phyloP scores from a whole-genome alignment of 2,113 vertebrate genomes.

The Aptenodytes patagonicus region DNA sequence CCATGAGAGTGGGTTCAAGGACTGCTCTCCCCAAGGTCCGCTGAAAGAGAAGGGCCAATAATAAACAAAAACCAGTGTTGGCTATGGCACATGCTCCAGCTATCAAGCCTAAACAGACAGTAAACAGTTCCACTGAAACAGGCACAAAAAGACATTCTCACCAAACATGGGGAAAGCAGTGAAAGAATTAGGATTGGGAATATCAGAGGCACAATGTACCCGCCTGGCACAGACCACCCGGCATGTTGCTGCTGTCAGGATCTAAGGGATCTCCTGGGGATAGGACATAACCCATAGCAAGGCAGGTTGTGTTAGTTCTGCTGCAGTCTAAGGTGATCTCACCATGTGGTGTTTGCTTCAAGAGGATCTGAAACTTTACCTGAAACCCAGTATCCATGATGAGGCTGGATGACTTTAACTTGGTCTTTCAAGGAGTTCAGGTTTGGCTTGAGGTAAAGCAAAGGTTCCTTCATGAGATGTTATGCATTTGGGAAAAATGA shows the following conservation, averaged over 20 bases:
- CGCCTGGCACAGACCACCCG: accelerated
- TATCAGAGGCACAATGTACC: neutral
- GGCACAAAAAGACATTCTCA: neutral
- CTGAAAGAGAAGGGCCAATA: neutral
- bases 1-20: neutral
- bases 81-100: neutral
- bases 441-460: neutral
- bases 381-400: neutral
- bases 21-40: neutral
- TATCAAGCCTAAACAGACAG: neutral
- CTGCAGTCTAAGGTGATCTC: neutral
- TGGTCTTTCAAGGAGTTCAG: neutral
- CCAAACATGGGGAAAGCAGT: neutral
- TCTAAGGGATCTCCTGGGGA: too few species aligned
- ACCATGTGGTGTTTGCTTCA: neutral
- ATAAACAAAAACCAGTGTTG: neutral
- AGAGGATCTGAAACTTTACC: neutral
- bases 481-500: neutral
- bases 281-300: neutral
- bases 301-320: neutral
- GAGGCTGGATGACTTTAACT: neutral
- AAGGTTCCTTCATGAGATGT: neutral
- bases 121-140: neutral
- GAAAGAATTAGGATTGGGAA: neutral
- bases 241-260: neutral